These are phyloP conservation scores for Drosophila limbata DNA, from an alignment of 2,888 invertebrate species.

Conservation along the genomic window DNA sequence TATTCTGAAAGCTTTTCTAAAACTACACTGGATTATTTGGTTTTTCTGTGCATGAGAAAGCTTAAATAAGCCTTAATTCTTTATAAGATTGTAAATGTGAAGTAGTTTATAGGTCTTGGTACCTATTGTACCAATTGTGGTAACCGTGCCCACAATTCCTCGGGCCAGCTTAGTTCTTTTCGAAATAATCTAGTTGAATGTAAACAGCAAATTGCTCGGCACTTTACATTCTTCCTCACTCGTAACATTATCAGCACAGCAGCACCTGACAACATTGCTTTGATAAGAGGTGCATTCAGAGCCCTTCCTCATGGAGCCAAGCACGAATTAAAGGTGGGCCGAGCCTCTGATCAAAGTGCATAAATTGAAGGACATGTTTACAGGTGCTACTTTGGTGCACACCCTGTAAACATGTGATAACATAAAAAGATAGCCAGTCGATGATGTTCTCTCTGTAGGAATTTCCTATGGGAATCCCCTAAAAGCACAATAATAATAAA, in stretches of 20 bases:
- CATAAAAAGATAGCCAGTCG: background rate
- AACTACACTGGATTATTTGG: no score
- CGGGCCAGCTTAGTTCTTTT: background rate
- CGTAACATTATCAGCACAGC: constrained; percentile 11
- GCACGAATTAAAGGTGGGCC: background rate
- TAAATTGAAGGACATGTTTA: background rate
- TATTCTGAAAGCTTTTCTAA: no score
- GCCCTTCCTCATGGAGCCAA: background rate
- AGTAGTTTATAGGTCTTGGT: no score
- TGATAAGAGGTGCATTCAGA: constrained; percentile 5
- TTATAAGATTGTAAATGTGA: no score
- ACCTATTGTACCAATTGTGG: no score
- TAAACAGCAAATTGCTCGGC: background rate
- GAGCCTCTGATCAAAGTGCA: background rate
- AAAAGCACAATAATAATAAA: no score
- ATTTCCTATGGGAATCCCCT: no score
- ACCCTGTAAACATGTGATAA: background rate
- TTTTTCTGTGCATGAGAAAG: no score
- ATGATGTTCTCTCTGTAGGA: background rate
- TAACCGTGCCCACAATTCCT: no score
- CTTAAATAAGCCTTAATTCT: no score
- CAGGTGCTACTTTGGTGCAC: background rate
- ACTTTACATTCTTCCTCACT: background rate
- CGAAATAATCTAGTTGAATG: constrained; percentile 10
- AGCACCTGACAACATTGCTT: constrained; percentile 1